Conservation (phyloP, 2,113 vertebrate genomes). For the Callorhinus ursinus region DNA sequence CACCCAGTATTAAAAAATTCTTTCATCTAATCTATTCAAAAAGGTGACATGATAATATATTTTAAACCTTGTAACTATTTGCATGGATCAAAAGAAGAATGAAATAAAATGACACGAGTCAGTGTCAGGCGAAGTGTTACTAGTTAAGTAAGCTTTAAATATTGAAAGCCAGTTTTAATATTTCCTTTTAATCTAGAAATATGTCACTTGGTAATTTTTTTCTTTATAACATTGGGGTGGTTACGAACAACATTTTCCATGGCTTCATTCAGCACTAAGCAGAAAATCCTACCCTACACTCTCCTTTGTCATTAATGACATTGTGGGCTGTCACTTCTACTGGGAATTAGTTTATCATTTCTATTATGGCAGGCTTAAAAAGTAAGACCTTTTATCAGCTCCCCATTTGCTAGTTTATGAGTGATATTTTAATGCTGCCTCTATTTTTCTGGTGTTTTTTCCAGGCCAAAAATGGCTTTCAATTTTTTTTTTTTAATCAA, state of each 20-base stretch:
- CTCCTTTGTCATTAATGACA: constrained; percentile 71
- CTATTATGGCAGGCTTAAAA: constrained; percentile 68
- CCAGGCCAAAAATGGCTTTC: constrained; percentile 67
- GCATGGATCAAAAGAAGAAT: constrained; percentile 89
- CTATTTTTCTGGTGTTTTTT: constrained; percentile 45
- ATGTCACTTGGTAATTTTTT: constrained; percentile 84
- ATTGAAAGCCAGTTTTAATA: constrained; percentile 90
- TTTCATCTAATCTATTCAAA: constrained; percentile 86
- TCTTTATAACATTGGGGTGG: constrained; percentile 76
- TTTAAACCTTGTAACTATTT: constrained; percentile 88
- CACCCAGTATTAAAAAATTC: constrained; percentile 82
- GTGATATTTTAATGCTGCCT: constrained; percentile 78
- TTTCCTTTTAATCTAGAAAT: constrained; percentile 90
- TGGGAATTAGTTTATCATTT: constrained; percentile 71
- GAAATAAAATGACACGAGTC: constrained; percentile 87
- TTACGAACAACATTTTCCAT: constrained; percentile 84
- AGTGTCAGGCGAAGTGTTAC: constrained; percentile 86
- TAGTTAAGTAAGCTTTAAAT: constrained; percentile 90
- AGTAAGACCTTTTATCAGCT: constrained; percentile 55
- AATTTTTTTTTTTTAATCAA: neutral
- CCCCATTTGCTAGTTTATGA: constrained; percentile 33
- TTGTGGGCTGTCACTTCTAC: constrained; percentile 64
- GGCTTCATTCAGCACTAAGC: constrained; percentile 77
- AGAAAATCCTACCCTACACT: constrained; percentile 67
- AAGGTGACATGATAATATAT: constrained; percentile 87